phyloP scores from a whole-genome alignment of 2,797 vertebrate genomes.

The Gobio occitaniae region DNA sequence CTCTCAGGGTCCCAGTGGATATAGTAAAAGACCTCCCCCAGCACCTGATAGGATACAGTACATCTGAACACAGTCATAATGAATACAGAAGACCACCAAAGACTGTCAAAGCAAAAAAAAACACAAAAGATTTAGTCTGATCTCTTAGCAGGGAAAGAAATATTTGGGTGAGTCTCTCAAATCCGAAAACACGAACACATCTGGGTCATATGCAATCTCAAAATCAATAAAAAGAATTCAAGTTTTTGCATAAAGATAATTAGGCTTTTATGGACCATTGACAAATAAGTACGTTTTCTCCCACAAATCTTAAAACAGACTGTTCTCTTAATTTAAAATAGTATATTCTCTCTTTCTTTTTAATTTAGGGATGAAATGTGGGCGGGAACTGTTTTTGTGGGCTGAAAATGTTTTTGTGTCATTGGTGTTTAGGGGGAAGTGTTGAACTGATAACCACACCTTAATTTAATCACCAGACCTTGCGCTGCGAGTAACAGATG shows the following conservation, averaged over 20 bases:
- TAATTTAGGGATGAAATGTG: not conserved
- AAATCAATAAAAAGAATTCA: not conserved
- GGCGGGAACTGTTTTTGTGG: not conserved
- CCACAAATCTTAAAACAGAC: not conserved
- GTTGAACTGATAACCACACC: slow-evolving; percentile 7
- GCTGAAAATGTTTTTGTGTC: not conserved
- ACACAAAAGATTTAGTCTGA: not conserved
- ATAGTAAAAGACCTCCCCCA: not conserved
- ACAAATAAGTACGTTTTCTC: not conserved
- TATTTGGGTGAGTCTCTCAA: not conserved
- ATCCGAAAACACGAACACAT: not conserved
- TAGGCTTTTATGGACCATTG: not conserved
- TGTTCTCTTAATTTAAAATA: not conserved
- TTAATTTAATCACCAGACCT: not conserved
- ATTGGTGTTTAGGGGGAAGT: slow-evolving; percentile 13
- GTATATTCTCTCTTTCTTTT: not conserved
- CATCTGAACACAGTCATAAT: not conserved
- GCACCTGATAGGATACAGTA: not conserved
- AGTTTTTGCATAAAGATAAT: not conserved
- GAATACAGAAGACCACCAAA: not conserved
- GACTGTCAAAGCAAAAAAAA: not conserved
- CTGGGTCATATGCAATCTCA: not conserved
- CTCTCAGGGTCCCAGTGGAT: not conserved
- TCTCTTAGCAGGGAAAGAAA: not conserved
- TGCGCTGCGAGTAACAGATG: not conserved